Base-by-base conservation (phyloP, 2,888 invertebrate genomes). In the Pteria penguin region DNA sequence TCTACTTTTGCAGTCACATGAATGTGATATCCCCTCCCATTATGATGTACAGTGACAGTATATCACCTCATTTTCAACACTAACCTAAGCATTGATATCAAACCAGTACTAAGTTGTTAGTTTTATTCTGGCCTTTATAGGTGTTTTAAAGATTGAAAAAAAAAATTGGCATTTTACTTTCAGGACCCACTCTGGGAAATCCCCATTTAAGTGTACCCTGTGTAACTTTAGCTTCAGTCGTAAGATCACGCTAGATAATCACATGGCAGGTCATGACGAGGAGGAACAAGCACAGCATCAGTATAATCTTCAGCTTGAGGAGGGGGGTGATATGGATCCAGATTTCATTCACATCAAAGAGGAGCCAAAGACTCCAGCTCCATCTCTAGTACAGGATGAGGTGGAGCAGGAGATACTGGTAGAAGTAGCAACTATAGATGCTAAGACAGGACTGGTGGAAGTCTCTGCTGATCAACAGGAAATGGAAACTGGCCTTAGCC, bases 151-250 rank as follows among this genome's bases (percentile, higher is more conserved):
- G n/a, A n/a, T n/a, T n/a, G n/a, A n/a, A n/a, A n/a, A n/a, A n/a
- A n/a, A n/a, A n/a, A n/a, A n/a, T n/a, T n/a, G n/a, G n/a, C n/a
- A n/a, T n/a, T n/a, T n/a, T 45, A 45, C 18, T 45, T 45, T 45
- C 45, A 45, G 81, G 8, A 74, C 80, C 26, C 84, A 84, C 52
- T 80, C 82, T 5, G 84, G 84, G 2, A 81, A 82, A 54, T 75
- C 75, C 32, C 80, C 82, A 24, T 82, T 79, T 60, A 72, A 80
- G 33, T 84, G 84, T 73, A 71, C 63, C n/a, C 57, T 76, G n/a
- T 84, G 84, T 63, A 79, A 78, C n/a, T 60, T 73, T 18, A 68
- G 72, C 26, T 77, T 77, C 52, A 77, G 76, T 70, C 72, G 73
- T 24, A 77, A 77, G 58, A 32, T 26, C 8, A 73, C 72, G 8